These are phyloP conservation scores for Promerops cafer DNA, from an alignment of 2,113 vertebrate genomes.

Conservation along the genomic window DNA sequence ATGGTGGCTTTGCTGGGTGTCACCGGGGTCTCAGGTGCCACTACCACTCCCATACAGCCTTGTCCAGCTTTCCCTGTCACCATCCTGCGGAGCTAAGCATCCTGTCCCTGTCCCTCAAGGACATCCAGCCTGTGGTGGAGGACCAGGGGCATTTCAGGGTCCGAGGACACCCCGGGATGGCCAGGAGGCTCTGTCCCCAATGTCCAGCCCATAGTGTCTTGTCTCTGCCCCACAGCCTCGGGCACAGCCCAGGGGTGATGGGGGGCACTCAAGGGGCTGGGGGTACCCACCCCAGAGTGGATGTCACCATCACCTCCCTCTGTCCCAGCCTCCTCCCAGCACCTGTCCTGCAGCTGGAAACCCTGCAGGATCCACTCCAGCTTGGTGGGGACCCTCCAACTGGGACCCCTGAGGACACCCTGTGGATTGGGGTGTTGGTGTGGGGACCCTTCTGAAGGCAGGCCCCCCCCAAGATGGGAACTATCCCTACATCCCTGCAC, in stretches of 20 bases:
- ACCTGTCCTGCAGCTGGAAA: not conserved
- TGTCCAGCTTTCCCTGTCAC: not conserved
- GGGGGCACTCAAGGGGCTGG: not conserved
- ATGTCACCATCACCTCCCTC: not conserved
- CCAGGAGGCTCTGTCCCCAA: not conserved
- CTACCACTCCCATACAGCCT: not conserved
- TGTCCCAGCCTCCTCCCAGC: not conserved
- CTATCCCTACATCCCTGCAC: not conserved
- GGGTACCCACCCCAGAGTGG: too few relatives aligned
- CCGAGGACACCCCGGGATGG: not conserved
- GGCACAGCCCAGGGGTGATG: not conserved
- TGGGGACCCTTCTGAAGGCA: not conserved
- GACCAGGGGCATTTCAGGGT: not conserved
- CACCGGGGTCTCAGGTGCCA: not conserved
- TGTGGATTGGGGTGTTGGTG: too few relatives aligned
- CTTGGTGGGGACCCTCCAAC: too few relatives aligned
- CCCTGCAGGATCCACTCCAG: not conserved
- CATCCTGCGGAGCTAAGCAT: accelerated
- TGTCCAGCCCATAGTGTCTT: not conserved
- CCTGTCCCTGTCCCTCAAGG: not conserved
- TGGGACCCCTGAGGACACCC: not conserved
- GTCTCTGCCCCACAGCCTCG: not conserved
- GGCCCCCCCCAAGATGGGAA: accelerated
- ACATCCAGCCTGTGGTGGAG: not conserved
- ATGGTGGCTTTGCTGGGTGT: not conserved